Evolutionary conservation across 2,888 invertebrate genomes (phyloP).

Genomic region (Lordiphosa andalusiaca): DNA sequence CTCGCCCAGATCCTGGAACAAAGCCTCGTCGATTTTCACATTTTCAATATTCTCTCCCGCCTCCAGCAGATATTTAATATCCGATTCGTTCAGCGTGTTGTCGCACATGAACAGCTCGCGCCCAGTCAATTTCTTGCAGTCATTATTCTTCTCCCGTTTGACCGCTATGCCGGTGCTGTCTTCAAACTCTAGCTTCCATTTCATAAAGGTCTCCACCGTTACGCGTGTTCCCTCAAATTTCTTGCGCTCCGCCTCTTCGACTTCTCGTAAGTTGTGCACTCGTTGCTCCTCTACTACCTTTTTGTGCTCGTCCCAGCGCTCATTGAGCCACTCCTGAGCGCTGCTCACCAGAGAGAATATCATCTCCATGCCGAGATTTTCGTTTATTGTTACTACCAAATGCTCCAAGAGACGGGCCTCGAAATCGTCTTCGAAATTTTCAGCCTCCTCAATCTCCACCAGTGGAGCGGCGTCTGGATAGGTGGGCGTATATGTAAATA

Average conservation of each 20-base stretch:
- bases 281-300: slow-evolving; percentile 86
- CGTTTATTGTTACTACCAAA: slow-evolving; percentile 84
- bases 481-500: slow-evolving; percentile 90
- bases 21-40: slow-evolving; percentile 95
- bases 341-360: slow-evolving; percentile 96
- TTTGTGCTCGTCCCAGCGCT: slow-evolving; percentile 89
- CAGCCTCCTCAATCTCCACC: slow-evolving; percentile 88
- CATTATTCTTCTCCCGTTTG: slow-evolving; percentile 86
- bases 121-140: slow-evolving; percentile 93
- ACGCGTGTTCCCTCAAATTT: slow-evolving; percentile 96
- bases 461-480: slow-evolving; percentile 94
- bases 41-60: slow-evolving; percentile 82
- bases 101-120: slow-evolving; percentile 96
- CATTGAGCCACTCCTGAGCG: slow-evolving; percentile 95
- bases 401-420: slow-evolving; percentile 84
- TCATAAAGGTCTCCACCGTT: slow-evolving; percentile 95
- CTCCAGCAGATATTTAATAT: slow-evolving; percentile 96
- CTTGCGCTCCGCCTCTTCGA: slow-evolving; percentile 95
- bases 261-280: slow-evolving; percentile 85
- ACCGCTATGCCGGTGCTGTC: slow-evolving; percentile 90
- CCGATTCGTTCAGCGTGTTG: slow-evolving; percentile 96
- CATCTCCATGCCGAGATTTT: slow-evolving; percentile 98
- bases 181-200: slow-evolving; percentile 97
- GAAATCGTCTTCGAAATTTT: slow-evolving; percentile 88
- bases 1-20: slow-evolving; percentile 94